Evolutionary conservation across 2,113 vertebrate genomes (phyloP), one percentile per base, ranked within the genome.

Genomic region (Microcebus lehilahytsara): DNA sequence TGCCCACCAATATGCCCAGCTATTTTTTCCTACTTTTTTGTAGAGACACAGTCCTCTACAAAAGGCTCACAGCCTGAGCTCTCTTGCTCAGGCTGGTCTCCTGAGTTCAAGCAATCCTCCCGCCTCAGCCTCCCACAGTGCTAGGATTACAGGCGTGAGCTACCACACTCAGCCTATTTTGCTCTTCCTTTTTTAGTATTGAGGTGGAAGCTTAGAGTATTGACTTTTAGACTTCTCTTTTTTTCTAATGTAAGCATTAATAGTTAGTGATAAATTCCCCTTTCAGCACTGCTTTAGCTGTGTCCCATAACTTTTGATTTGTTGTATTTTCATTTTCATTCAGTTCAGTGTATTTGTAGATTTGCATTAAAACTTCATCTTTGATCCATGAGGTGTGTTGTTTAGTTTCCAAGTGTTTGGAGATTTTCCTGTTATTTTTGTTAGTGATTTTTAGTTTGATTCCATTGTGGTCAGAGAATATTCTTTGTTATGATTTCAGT

Each of bases 381-480:
- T 87, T 87, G 30, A 79, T 46, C 13, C 32, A 40, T 62, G 40
- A 72, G 66, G 9, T 89, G 34, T 46, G 30, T 83, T 40, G 34
- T 88, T 88, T 81, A 72, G 34, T 89, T 94, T 94, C 40, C 27
- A 89, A 74, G 53, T 51, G 27, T 94, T 89, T 75, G 66, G 34
- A 75, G 27, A 89, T 83, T 83, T 81, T 89, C 46, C 74, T 42
- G 5, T 62, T 94, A 88, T 71, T 89, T 71, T 75, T 64, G 34
- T 85, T 37, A 77, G 53, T 64, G 58, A 53, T 75, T 85, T 42
- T 12, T 60, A 58, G 78, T 37, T 81, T 81, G 53, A 81, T 14
- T 58, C 11, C 34, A 32, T 53, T 46, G 56, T 74, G 23, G 42
- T 84, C 34, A 75, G 80, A 84, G 69, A 84, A 74, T 42, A 85